Base-by-base conservation (phyloP, 2,797 vertebrate genomes). In the Xenops minutus region DNA sequence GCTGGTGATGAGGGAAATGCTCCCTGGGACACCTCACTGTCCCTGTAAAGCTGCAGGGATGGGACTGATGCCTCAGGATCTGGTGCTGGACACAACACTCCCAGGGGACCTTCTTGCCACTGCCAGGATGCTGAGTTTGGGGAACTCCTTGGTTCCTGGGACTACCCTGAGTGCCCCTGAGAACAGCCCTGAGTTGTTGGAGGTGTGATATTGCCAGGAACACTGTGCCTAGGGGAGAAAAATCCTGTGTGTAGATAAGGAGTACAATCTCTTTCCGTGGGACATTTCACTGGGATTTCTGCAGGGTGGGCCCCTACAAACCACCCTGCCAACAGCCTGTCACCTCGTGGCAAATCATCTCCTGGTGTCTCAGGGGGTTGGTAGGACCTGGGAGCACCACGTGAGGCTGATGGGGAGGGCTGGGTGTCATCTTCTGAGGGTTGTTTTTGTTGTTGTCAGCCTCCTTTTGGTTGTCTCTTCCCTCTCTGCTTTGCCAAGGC, bases 281-380 rank as follows among this genome's bases (percentile, higher is more conserved):
- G 32, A 30, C 12, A 13, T 83, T 83, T 91, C 19, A 30, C 24
- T 32, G 59, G 36, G 36, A 48, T 44, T 87, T 72, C 59, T 82
- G 37, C 48, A 46, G 58, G 14, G 18, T 34, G 49, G 66, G 32
- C 12, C 18, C 34, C 49, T 75, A 32, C 34, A 89, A 77, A 84
- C 30, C 43, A 19, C 51, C 62, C 63, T 89, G 41, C 18, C 34
- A 26, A 61, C 56, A 58, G 32, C 27, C 46, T 56, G 36, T 14
- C 49, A 67, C 19, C 34, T 82, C 0, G 0, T 66, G 67, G 44
- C 51, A 79, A 1, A 1, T 41, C 26, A 18, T 39, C 32, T 36
- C 41, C 37, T 32, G 48, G 20, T n/a, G 56, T 52, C 44, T 88
- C 44, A 59, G 66, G n/a, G n/a, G 29, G 16, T 29, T 88, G 59